Evolutionary conservation across 1,140 invertebrate species (phyloP).

Genomic region (Branchinecta lynchi): DNA sequence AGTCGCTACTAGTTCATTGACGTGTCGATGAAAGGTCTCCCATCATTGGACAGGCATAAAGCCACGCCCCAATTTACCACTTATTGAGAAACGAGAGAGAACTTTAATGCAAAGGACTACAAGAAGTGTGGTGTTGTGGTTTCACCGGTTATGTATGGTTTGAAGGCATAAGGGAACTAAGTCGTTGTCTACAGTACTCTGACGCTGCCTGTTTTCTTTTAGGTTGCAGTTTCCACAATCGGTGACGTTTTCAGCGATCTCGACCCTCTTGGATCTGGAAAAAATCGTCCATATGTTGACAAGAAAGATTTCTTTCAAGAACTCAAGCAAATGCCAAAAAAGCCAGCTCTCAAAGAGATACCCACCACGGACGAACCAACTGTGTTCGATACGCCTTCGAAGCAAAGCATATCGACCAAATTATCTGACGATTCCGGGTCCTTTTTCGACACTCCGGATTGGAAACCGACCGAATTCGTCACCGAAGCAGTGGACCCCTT

Average conservation of each 20-base stretch:
- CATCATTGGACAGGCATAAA: too few species aligned
- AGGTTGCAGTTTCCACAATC: not conserved
- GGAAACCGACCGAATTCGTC: not conserved
- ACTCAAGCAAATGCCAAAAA: slow-evolving; percentile 78
- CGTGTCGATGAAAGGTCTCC: too few species aligned
- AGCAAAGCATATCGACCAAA: not conserved
- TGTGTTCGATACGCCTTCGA: not conserved
- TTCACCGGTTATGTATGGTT: too few species aligned
- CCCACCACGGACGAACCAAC: slow-evolving; percentile 28
- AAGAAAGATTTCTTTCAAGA: slow-evolving; percentile 90
- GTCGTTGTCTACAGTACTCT: too few species aligned
- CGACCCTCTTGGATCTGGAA: slow-evolving; percentile 74
- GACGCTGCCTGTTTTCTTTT: too few species aligned
- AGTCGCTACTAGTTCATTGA: too few species aligned
- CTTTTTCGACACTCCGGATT: not conserved
- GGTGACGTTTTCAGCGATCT: slow-evolving; percentile 77
- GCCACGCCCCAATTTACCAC: too few species aligned
- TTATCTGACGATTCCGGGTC: not conserved
- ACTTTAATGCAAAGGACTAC: too few species aligned
- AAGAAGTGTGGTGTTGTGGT: too few species aligned
- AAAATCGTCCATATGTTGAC: slow-evolving; percentile 76
- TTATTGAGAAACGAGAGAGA: too few species aligned
- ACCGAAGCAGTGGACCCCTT: slow-evolving; percentile 42
- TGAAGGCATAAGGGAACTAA: too few species aligned
- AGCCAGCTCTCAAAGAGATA: slow-evolving; percentile 61